Evolutionary conservation across 2,797 vertebrate species (phyloP).

Genomic region (Eidolon dupreanum): DNA sequence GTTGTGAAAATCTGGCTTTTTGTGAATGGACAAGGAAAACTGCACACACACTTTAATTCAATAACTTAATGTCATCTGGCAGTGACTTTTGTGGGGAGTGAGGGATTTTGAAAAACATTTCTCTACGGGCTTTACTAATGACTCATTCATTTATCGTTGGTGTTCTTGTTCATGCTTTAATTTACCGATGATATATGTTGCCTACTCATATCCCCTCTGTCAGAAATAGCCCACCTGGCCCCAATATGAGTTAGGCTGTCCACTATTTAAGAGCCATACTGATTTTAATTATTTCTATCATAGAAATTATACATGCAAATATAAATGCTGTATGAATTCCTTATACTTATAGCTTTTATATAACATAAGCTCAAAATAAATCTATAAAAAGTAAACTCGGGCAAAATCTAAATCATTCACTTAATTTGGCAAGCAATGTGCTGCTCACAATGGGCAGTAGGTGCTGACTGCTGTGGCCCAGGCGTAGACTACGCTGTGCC

Average conservation of each 20-base stretch:
- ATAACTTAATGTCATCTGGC: neutral
- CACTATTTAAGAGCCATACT: neutral
- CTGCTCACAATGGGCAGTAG: neutral
- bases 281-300: constrained; percentile 30
- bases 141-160: constrained; percentile 37
- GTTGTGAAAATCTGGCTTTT: constrained; percentile 49
- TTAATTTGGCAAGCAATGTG: neutral
- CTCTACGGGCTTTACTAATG: neutral
- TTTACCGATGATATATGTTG: neutral
- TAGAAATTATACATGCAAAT: neutral
- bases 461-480: neutral
- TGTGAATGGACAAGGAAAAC: neutral
- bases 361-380: neutral
- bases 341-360: neutral
- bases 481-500: no score
- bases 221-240: neutral
- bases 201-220: neutral
- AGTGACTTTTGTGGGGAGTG: neutral
- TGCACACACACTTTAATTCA: neutral
- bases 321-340: neutral
- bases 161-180: neutral
- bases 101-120: neutral
- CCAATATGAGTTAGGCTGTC: neutral
- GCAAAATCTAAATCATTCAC: neutral
- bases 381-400: neutral